Base-by-base conservation (phyloP, 2,113 vertebrate species). In the Nettapus auritus region DNA sequence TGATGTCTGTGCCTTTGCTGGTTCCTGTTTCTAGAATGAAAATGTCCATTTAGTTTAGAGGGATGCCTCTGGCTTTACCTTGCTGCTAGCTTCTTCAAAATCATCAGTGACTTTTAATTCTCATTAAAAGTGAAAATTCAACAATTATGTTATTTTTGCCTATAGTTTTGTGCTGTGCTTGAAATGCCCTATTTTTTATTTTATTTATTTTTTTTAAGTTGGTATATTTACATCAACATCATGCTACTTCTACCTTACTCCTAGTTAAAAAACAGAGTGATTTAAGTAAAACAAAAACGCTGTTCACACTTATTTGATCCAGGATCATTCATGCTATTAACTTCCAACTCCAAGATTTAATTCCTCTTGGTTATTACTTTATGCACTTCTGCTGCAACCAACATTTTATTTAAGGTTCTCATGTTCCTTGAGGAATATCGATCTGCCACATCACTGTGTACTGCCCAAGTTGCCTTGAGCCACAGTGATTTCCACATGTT, bases 21-120 rank as follows among this genome's bases (percentile, higher is more conserved):
- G 36, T 74, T 95, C 40, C 50, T 84, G 28, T 73, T 95, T 95
- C 59, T 60, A 83, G 64, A 21, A 89, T 55, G 76, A 93, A 94
- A 95, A 67, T 11, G 9, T 57, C 50, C 40, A 44, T 57, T 90
- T 88, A 81, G 74, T 74, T n/a, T 23, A 59, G 28, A 74, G 48
- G 55, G n/a, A 70, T 84, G 89, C 89, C 81, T 63, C 77, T 90
- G 89, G 93, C 83, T 74, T 88, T 92, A 50, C 59, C 46, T 14
- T 63, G 12, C 18, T 84, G n/a, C 31, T 55, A 53, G 7, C 2
- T 0, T 81, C 77, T 86, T 86, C 80, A 86, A 67, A 96, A 84
- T 7, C 40, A 81, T 31, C 73, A 38, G 8, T 7, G 52, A 38
- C 59, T 40, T 62, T 21, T 26, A 17, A 67, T 42, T 62, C 12